Conservation (phyloP, 2,113 vertebrate genomes). For the Sphaerodactylus townsendi region DNA sequence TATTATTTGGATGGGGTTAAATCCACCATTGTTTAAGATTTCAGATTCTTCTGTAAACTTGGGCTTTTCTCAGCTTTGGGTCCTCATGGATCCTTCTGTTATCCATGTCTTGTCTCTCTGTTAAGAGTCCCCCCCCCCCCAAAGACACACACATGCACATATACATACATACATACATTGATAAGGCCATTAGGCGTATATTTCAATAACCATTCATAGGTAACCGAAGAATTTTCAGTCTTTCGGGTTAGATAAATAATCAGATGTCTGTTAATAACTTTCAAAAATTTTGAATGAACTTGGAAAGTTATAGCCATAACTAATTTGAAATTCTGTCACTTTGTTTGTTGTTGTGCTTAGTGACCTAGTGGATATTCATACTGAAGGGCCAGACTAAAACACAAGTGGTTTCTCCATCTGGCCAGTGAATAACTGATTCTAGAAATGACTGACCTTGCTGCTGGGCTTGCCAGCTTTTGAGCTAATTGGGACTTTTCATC, state of each 20-base stretch:
- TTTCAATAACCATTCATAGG: neutral
- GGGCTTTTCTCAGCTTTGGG: too few species aligned
- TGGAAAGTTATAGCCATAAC: neutral
- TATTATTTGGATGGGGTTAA: too few species aligned
- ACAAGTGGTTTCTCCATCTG: neutral
- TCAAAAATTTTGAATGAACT: neutral
- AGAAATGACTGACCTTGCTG: conserved; percentile 43
- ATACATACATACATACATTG: too few species aligned
- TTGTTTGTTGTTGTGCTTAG: rapidly evolving
- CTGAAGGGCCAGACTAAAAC: rapidly evolving
- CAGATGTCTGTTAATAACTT: neutral
- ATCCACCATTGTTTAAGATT: too few species aligned
- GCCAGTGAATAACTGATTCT: conserved; percentile 17
- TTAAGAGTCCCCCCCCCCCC: too few species aligned
- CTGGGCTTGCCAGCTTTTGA: conserved; percentile 37
- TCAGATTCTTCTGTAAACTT: too few species aligned
- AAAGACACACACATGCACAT: too few species aligned
- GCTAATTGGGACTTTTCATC: conserved; percentile 10
- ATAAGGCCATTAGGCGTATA: too few species aligned
- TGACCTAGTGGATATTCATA: conserved; percentile 3
- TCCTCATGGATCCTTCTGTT: too few species aligned
- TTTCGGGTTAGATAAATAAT: neutral
- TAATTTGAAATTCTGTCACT: neutral
- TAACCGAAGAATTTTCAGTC: neutral
- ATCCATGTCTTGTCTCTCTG: too few species aligned